phyloP scores from a whole-genome alignment of 2,888 invertebrate species.

The Lysandra bellargus region DNA sequence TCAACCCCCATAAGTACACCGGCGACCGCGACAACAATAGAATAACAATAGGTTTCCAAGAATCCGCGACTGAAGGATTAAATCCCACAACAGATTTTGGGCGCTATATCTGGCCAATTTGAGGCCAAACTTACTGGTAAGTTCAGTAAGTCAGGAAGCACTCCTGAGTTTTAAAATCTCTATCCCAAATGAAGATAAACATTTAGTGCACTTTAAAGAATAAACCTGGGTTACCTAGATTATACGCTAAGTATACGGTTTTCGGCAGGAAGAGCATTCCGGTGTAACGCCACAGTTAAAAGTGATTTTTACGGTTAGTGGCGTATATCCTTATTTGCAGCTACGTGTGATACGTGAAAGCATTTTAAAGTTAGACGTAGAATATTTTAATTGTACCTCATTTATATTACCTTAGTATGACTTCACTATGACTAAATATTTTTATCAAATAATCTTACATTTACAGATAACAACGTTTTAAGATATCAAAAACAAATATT shows the following conservation, averaged over 20 bases:
- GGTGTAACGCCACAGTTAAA: slow-evolving; percentile 67
- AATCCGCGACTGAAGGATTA: too few relatives aligned
- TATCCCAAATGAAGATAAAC: not conserved
- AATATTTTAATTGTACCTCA: slow-evolving; percentile 6
- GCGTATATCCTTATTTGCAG: slow-evolving; percentile 64
- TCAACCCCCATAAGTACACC: too few relatives aligned
- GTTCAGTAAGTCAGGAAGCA: too few relatives aligned
- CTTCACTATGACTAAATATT: too few relatives aligned
- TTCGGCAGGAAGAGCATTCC: slow-evolving; percentile 65
- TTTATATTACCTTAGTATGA: not conserved
- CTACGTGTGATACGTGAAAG: slow-evolving; percentile 60
- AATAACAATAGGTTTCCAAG: too few relatives aligned
- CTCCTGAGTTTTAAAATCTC: not conserved
- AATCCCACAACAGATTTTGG: not conserved
- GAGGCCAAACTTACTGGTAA: not conserved
- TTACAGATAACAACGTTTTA: too few relatives aligned
- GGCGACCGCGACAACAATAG: too few relatives aligned
- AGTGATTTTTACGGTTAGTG: slow-evolving; percentile 69
- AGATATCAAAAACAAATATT: too few relatives aligned
- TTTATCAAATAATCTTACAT: too few relatives aligned
- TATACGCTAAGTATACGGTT: slow-evolving; percentile 53
- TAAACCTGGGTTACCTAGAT: slow-evolving; percentile 29
- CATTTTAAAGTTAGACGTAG: slow-evolving; percentile 3
- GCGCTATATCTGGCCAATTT: not conserved
- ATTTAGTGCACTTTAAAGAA: not conserved